Conservation (phyloP, 1,140 invertebrate species). For the Drosophila pallidifrons region DNA sequence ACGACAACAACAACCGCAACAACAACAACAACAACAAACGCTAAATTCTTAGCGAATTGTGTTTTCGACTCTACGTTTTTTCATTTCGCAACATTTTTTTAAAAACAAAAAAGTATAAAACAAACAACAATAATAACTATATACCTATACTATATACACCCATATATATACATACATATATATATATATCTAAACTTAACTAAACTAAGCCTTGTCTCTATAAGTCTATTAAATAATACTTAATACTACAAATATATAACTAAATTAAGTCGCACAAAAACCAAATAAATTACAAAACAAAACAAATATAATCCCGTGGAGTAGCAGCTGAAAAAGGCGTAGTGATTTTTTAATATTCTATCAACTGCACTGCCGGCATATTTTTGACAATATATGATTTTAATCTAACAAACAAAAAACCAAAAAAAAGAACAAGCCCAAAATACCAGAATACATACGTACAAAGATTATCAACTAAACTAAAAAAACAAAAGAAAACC, state of each 20-base stretch:
- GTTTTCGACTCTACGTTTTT: slow-evolving; percentile 66
- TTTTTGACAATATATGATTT: slow-evolving; percentile 78
- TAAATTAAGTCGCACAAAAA: slow-evolving; percentile 73
- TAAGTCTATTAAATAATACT: slow-evolving; percentile 42
- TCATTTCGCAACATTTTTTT: slow-evolving; percentile 59
- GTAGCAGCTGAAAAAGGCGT: slow-evolving; percentile 46
- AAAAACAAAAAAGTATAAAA: slow-evolving; percentile 28
- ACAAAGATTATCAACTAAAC: slow-evolving; percentile 20
- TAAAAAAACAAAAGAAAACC: slow-evolving; percentile 7
- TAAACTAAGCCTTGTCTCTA: slow-evolving; percentile 74
- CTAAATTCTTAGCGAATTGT: slow-evolving; percentile 45
- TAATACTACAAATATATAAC: slow-evolving; percentile 33
- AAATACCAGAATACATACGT: slow-evolving; percentile 51
- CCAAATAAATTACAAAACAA: slow-evolving; percentile 29
- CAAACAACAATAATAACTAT: slow-evolving; percentile 53
- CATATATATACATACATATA: slow-evolving; percentile 38
- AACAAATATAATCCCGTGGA: slow-evolving; percentile 23
- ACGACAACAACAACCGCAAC: slow-evolving; percentile 21
- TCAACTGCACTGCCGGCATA: slow-evolving; percentile 80
- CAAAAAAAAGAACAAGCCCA: slow-evolving; percentile 19
- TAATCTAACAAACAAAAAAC: slow-evolving; percentile 52
- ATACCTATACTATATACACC: slow-evolving; percentile 53
- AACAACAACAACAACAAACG: slow-evolving; percentile 16
- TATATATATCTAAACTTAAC: slow-evolving; percentile 59
- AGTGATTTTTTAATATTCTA: slow-evolving; percentile 64